phyloP scores from a whole-genome alignment of 2,888 invertebrate genomes.

The Sesia bembeciformis region DNA sequence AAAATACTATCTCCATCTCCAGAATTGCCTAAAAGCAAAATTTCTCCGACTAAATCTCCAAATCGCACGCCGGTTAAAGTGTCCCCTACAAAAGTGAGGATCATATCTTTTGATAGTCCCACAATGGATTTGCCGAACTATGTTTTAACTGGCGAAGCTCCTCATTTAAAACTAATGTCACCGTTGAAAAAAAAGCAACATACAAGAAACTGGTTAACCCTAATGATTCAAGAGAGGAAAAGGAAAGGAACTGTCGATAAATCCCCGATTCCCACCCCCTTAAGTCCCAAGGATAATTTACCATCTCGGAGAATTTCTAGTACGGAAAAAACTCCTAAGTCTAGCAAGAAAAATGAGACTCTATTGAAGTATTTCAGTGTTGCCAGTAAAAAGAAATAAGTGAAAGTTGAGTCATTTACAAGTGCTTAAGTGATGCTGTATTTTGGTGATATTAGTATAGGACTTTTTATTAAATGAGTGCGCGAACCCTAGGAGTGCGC shows the following conservation, averaged over 20 bases:
- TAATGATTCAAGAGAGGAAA: constrained; percentile 22
- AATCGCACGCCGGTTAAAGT: constrained; percentile 25
- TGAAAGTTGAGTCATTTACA: too few species aligned
- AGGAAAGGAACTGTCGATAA: constrained; percentile 18
- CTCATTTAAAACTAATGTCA: constrained; percentile 81
- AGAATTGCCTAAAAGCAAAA: constrained; percentile 14
- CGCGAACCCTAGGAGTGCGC: too few species aligned
- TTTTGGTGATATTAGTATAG: too few species aligned
- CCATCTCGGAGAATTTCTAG: constrained; percentile 33
- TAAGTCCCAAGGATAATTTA: constrained; percentile 36
- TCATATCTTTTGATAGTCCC: constrained; percentile 46
- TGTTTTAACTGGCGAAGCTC: constrained; percentile 83
- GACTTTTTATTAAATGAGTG: too few species aligned
- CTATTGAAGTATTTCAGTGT: constrained; percentile 52
- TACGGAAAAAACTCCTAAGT: constrained; percentile 35
- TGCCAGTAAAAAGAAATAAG: too few species aligned
- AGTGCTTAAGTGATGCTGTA: too few species aligned
- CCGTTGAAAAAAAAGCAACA: constrained; percentile 77
- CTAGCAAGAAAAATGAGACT: constrained; percentile 31
- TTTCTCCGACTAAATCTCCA: constrained; percentile 20
- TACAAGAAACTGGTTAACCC: constrained; percentile 81
- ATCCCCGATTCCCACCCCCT: constrained; percentile 12
- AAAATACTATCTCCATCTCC: constrained; percentile 33
- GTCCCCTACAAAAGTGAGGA: constrained; percentile 18
- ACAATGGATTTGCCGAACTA: constrained; percentile 85